Conservation (phyloP, 2,888 invertebrate species). For the Syrista parreyssii region DNA sequence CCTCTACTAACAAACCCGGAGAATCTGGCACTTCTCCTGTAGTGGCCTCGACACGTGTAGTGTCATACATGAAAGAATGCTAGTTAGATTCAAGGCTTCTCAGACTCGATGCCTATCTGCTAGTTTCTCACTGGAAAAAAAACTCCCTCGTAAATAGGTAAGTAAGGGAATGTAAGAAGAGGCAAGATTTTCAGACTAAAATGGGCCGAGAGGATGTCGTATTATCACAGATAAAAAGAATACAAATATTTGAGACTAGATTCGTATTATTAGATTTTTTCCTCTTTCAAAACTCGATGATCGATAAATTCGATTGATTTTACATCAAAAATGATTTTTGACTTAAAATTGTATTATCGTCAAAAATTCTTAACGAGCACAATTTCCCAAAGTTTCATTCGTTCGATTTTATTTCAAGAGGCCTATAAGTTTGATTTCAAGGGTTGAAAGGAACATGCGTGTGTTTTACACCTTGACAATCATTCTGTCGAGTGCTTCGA, state of each 20-base stretch:
- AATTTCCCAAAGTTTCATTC: background rate
- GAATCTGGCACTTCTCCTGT: slow-evolving; percentile 60
- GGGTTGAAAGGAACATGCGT: background rate
- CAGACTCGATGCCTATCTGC: slow-evolving; percentile 6
- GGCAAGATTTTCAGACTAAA: no score
- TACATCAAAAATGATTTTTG: background rate
- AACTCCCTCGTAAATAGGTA: background rate
- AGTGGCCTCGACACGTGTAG: slow-evolving; percentile 63
- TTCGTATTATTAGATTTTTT: background rate
- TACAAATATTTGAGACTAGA: background rate
- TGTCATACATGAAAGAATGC: slow-evolving; percentile 63
- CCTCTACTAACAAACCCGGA: slow-evolving; percentile 59
- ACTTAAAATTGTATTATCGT: background rate
- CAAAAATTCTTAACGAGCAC: background rate
- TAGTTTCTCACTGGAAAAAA: background rate
- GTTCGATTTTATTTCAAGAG: background rate
- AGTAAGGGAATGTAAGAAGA: background rate
- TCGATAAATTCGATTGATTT: background rate
- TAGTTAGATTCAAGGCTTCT: slow-evolving; percentile 47
- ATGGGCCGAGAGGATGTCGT: no score
- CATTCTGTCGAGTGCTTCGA: background rate
- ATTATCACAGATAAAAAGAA: background rate
- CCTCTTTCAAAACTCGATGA: background rate
- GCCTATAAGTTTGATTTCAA: background rate
- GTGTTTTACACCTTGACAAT: background rate